Conservation (phyloP, 2,113 vertebrate species). For the Smithornis capensis region DNA sequence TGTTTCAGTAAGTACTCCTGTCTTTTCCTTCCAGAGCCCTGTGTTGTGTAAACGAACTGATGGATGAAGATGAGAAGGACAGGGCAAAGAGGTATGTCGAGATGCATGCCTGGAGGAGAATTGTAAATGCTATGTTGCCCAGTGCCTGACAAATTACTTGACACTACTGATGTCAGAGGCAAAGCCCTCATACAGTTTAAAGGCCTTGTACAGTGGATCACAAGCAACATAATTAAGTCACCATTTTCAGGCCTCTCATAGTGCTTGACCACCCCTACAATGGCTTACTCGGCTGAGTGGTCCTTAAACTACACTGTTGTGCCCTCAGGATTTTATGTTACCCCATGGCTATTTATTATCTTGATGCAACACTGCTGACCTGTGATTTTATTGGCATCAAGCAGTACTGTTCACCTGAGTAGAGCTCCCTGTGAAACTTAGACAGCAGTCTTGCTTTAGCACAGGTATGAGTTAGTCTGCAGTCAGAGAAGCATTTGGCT, state of each 20-base stretch:
- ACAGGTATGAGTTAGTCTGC: not conserved
- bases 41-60: constrained; percentile 86
- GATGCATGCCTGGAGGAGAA: not conserved
- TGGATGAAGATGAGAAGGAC: constrained; percentile 94
- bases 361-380: not conserved
- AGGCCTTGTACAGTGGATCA: not conserved
- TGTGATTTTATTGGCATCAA: not conserved
- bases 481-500: not conserved
- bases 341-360: not conserved
- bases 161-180: not conserved
- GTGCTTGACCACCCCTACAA: not conserved
- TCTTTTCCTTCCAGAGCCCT: constrained; percentile 77
- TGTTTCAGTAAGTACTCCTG: not conserved
- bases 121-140: not conserved
- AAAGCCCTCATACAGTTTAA: not conserved
- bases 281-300: not conserved
- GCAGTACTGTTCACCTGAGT: not conserved
- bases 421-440: not conserved
- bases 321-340: not conserved
- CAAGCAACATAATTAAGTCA: not conserved
- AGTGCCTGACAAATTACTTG: not conserved
- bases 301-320: not conserved
- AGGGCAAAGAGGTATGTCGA: constrained; percentile 87
- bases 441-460: not conserved
- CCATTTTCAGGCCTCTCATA: not conserved